These are phyloP conservation scores for Volucella inflata DNA, from an alignment of 2,888 invertebrate genomes.

Conservation along the genomic window DNA sequence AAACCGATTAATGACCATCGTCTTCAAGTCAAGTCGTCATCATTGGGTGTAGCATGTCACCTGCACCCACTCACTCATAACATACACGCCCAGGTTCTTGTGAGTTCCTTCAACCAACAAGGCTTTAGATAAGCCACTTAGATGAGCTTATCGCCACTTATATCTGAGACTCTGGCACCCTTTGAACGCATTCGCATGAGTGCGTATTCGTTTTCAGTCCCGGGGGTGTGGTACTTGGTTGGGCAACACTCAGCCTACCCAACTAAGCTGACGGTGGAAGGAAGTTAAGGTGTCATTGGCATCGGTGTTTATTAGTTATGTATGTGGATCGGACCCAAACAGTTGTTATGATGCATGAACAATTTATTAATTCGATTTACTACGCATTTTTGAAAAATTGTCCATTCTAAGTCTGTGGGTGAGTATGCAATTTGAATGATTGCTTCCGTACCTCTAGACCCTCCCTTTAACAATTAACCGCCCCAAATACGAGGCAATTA, in stretches of 20 bases:
- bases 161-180: constrained; percentile 19
- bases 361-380: constrained; percentile 49
- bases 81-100: background rate
- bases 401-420: background rate
- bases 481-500: constrained; percentile 37
- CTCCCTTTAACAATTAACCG: constrained; percentile 40
- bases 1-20: constrained; percentile 21
- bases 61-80: constrained; percentile 13
- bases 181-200: constrained; percentile 27
- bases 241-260: too few relatives aligned
- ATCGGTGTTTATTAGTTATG: background rate
- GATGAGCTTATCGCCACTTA: constrained; percentile 51
- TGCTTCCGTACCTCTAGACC: constrained; percentile 1
- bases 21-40: background rate
- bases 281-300: too few relatives aligned
- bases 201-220: constrained; percentile 14
- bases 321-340: background rate
- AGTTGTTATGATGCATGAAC: constrained; percentile 40
- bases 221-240: background rate
- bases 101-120: constrained; percentile 13
- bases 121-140: constrained; percentile 41
- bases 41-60: background rate
- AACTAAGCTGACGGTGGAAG: too few relatives aligned
- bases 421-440: constrained; percentile 31
- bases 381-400: background rate